Evolutionary conservation across 1,140 invertebrate genomes (phyloP).

Genomic region (Euborellia annulipes): DNA sequence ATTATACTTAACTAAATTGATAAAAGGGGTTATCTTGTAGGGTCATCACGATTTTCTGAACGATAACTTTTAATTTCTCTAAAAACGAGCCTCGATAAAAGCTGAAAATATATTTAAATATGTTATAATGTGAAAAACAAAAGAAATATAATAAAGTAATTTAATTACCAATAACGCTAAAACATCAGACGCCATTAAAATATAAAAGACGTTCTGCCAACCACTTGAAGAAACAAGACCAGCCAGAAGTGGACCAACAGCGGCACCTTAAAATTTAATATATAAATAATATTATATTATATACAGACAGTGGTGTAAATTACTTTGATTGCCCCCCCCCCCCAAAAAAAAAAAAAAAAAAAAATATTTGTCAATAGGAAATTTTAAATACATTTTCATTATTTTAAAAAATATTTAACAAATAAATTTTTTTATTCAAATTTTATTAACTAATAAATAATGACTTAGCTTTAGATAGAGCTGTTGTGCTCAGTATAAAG

Average conservation of each 20-base stretch:
- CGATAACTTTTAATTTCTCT: neutral
- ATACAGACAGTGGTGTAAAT: neutral
- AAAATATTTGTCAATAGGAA: neutral
- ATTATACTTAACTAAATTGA: no score
- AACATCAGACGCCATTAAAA: conserved; percentile 73
- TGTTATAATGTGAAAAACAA: neutral
- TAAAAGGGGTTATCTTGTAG: no score
- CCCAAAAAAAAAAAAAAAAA: neutral
- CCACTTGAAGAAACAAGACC: conserved; percentile 56
- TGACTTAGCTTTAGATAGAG: no score
- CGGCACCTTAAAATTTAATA: conserved; percentile 45
- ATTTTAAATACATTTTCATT: neutral
- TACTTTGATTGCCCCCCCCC: neutral
- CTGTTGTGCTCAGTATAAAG: no score
- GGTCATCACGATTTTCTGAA: no score
- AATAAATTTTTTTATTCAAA: neutral
- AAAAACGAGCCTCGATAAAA: neutral
- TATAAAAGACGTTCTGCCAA: conserved; percentile 83
- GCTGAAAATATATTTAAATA: neutral
- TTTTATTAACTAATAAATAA: neutral
- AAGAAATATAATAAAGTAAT: neutral
- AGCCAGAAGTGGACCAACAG: conserved; percentile 76
- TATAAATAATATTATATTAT: neutral
- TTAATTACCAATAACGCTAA: conserved; percentile 52
- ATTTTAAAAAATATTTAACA: neutral